A percentile compares a stretch with the other conserved stretches of the same genome.
phyloP scores from a whole-genome alignment of 2,113 vertebrate species.

The Numenius arquata region DNA sequence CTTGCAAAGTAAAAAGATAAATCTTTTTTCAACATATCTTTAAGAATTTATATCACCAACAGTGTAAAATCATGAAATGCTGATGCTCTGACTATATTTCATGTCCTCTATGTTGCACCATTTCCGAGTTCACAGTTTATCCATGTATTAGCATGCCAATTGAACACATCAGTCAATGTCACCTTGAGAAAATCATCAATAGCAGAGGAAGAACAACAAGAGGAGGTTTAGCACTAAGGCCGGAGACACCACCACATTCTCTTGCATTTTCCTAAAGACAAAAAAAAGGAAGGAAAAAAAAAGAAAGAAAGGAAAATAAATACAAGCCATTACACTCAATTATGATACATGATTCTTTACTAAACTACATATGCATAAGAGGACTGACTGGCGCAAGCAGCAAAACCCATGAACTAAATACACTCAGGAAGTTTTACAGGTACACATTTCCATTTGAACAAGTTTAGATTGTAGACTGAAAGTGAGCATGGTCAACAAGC shows the following conservation, averaged over 20 bases:
- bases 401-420: background rate
- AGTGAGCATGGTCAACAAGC: background rate
- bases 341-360: background rate
- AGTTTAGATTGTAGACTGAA: background rate
- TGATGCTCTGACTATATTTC: conserved; percentile 80
- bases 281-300: background rate
- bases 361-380: background rate
- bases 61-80: conserved; percentile 86
- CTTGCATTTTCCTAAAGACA: conserved; percentile 88
- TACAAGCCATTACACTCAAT: background rate
- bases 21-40: conserved; percentile 71
- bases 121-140: conserved; percentile 81
- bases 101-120: conserved; percentile 78
- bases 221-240: conserved; percentile 69
- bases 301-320: background rate
- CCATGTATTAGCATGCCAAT: conserved; percentile 82
- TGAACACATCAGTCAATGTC: conserved; percentile 80
- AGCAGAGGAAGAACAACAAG: conserved; percentile 79
- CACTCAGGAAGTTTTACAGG: background rate
- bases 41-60: conserved; percentile 83
- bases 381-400: background rate
- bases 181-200: conserved; percentile 82
- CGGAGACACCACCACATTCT: conserved; percentile 86
- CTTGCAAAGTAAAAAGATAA: conserved; percentile 88
- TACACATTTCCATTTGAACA: background rate